phyloP scores from a whole-genome alignment of 2,113 vertebrate genomes.

The Myiozetetes cayanensis region DNA sequence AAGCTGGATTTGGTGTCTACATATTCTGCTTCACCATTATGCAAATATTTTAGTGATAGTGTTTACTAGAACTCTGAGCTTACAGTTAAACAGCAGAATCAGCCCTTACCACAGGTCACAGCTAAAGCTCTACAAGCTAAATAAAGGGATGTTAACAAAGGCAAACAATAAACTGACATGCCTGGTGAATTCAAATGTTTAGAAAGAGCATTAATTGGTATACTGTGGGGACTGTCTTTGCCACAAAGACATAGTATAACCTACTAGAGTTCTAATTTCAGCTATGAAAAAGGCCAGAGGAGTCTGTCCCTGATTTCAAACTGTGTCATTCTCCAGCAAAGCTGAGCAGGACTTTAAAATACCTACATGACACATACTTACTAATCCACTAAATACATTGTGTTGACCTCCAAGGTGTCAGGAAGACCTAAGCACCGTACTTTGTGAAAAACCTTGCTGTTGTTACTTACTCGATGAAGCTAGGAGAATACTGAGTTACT shows the following conservation, averaged over 20 bases:
- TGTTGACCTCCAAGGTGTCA: background rate
- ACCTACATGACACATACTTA: background rate
- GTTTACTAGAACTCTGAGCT: background rate
- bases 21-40: background rate
- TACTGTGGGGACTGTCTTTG: background rate
- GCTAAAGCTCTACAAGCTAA: background rate
- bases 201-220: background rate
- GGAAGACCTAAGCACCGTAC: background rate
- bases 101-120: background rate
- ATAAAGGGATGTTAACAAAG: background rate
- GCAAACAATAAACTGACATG: background rate
- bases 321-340: constrained; percentile 11
- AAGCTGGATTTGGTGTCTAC: background rate
- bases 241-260: background rate
- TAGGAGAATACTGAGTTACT: background rate
- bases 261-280: background rate
- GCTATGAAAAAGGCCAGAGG: background rate
- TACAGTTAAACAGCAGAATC: background rate
- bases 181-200: background rate
- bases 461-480: background rate
- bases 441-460: background rate
- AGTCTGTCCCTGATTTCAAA: constrained; percentile 18
- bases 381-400: background rate
- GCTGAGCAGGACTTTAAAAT: background rate
- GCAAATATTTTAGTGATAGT: background rate